A percentile compares a stretch with the other conserved stretches of the same genome.
These are phyloP conservation scores for Laspeyria flexula DNA, from an alignment of 2,888 invertebrate genomes.

Conservation along the genomic window DNA sequence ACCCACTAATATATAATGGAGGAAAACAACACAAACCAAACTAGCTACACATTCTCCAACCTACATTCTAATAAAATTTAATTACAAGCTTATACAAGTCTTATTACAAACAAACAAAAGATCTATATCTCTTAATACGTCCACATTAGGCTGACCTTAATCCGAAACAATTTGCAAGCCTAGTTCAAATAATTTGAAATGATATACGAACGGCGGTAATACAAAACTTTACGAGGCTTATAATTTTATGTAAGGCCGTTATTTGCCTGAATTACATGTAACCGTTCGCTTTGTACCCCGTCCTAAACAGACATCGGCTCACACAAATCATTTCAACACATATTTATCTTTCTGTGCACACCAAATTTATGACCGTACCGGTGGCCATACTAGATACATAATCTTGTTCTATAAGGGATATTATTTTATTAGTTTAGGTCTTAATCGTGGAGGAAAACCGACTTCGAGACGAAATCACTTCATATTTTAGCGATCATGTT, in stretches of 20 bases:
- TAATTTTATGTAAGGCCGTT: constrained; percentile 18
- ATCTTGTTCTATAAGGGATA: constrained; percentile 2
- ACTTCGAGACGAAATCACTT: no score
- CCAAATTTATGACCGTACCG: constrained; percentile 16
- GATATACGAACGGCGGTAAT: constrained; percentile 5
- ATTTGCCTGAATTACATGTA: constrained; percentile 21
- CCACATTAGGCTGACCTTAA: neutral
- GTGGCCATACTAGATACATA: neutral
- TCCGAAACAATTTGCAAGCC: neutral
- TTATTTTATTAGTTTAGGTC: neutral
- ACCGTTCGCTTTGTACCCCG: constrained; percentile 21
- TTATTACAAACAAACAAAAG: no score
- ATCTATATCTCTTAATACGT: no score
- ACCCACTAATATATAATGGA: no score
- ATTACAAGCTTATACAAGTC: no score
- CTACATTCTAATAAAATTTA: no score
- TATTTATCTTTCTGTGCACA: constrained; percentile 41
- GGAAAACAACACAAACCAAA: no score
- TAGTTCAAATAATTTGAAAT: constrained; percentile 3
- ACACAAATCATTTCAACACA: constrained; percentile 40
- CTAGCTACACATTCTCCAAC: no score
- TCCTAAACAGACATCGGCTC: constrained; percentile 46
- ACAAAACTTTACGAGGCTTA: constrained; percentile 11
- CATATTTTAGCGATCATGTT: neutral
- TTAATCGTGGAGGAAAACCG: neutral